Percentiles rank a stretch among this genome's conserved stretches.
Conservation (phyloP, 2,113 vertebrate species). For the Lichenostomus cassidix region DNA sequence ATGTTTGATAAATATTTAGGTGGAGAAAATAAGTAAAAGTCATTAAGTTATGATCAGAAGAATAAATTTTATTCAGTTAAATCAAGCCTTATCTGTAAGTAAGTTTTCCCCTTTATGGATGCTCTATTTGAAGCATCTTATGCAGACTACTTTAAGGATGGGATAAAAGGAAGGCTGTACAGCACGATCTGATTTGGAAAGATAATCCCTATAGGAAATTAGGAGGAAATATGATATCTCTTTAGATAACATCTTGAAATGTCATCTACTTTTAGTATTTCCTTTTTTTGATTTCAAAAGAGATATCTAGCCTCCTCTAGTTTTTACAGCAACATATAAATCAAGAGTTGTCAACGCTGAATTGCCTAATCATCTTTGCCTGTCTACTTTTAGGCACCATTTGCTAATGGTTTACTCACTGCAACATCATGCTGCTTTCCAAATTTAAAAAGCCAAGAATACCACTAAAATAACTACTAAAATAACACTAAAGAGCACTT, state of each 20-base stretch:
- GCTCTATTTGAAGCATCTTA: background rate
- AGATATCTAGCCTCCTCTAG: background rate
- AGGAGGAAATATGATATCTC: background rate
- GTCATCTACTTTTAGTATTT: background rate
- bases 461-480: background rate
- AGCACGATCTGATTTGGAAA: background rate
- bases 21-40: background rate
- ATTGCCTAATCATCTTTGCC: conserved; percentile 6
- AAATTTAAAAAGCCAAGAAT: conserved; percentile 14
- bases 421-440: background rate
- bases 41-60: background rate
- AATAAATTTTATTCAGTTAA: background rate
- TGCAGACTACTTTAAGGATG: background rate
- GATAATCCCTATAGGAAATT: background rate
- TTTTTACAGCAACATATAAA: background rate
- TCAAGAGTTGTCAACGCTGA: background rate
- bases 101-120: background rate
- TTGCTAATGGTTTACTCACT: background rate
- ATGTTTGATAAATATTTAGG: background rate
- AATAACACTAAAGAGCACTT: background rate
- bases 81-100: background rate
- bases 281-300: background rate
- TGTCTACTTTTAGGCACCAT: background rate
- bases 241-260: background rate
- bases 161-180: background rate